Conservation (phyloP, 2,797 vertebrate genomes). For the Macropus fuliginosus region DNA sequence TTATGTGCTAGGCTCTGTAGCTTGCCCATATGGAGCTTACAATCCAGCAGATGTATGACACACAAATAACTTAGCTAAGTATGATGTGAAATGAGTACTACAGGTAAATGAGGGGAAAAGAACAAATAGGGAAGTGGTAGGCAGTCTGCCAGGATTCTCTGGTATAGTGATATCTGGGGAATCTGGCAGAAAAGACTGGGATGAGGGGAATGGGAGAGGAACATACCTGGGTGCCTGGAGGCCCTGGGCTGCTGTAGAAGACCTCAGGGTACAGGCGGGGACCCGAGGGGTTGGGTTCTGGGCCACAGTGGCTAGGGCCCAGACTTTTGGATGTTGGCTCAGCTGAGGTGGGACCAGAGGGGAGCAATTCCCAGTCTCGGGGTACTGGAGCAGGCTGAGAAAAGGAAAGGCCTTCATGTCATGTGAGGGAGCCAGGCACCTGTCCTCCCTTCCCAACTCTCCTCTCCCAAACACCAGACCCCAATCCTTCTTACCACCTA, state of each 20-base stretch:
- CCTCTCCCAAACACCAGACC: background rate
- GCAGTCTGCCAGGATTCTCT: background rate
- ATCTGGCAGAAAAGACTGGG: background rate
- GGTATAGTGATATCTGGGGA: background rate
- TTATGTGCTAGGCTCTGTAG: background rate
- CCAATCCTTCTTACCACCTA: background rate
- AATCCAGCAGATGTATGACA: background rate
- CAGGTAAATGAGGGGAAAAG: background rate
- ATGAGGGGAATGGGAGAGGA: background rate
- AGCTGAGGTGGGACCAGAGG: conserved; percentile 59
- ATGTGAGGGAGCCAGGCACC: background rate
- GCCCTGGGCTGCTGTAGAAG: conserved; percentile 77
- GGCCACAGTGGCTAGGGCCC: conserved; percentile 67
- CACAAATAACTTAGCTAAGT: background rate
- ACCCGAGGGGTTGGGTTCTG: conserved; percentile 64
- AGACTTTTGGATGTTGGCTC: conserved; percentile 63
- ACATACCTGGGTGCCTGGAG: conserved; percentile 73
- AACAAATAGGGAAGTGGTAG: background rate
- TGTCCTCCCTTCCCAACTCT: background rate
- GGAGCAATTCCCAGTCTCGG: conserved; percentile 80
- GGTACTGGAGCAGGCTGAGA: conserved; percentile 69
- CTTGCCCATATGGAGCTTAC: background rate
- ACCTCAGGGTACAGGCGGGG: conserved; percentile 79
- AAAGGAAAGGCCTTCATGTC: background rate
- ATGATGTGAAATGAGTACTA: background rate